Evolutionary conservation across 2,888 invertebrate species (phyloP).

Genomic region (Agonopterix subpropinquella): DNA sequence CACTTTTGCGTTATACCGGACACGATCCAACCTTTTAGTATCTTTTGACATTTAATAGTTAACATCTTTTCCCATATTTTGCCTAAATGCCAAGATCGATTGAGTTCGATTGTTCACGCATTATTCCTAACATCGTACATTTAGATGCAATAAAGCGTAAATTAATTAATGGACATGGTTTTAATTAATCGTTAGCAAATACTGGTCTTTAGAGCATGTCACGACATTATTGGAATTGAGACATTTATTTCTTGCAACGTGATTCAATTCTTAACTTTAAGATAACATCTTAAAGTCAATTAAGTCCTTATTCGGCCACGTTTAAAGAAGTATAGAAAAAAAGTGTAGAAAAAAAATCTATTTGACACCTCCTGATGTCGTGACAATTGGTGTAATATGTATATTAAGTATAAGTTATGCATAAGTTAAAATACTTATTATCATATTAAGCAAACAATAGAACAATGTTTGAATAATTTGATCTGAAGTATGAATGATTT

Average conservation of each 20-base stretch:
- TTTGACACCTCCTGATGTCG: conserved; percentile 29
- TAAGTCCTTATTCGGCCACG: conserved; percentile 2
- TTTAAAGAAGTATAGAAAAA: conserved; percentile 2
- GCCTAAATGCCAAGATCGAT: conserved; percentile 25
- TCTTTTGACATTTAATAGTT: conserved; percentile 21
- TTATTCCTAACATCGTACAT: conserved; percentile 6
- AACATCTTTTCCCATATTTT: conserved; percentile 30
- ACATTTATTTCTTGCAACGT: conserved; percentile 22
- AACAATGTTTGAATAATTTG: conserved; percentile 31
- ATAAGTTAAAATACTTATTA: conserved; percentile 3
- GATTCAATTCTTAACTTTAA: conserved; percentile 11
- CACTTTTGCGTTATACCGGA: background rate
- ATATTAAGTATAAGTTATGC: conserved; percentile 5
- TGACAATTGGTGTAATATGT: conserved; percentile 13
- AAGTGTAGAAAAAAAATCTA: conserved; percentile 20
- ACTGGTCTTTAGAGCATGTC: conserved; percentile 6
- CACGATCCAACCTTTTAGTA: conserved; percentile 18
- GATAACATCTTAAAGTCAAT: conserved; percentile 20
- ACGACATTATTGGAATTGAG: conserved; percentile 19
- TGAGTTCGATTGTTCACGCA: conserved; percentile 5
- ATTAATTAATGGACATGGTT: conserved; percentile 9
- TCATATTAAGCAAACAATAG: conserved; percentile 30
- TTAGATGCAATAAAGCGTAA: conserved; percentile 1
- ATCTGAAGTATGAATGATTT: conserved; percentile 14
- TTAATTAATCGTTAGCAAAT: conserved; percentile 12